Conservation (phyloP, 2,888 invertebrate genomes). For the Machimus atricapillus region DNA sequence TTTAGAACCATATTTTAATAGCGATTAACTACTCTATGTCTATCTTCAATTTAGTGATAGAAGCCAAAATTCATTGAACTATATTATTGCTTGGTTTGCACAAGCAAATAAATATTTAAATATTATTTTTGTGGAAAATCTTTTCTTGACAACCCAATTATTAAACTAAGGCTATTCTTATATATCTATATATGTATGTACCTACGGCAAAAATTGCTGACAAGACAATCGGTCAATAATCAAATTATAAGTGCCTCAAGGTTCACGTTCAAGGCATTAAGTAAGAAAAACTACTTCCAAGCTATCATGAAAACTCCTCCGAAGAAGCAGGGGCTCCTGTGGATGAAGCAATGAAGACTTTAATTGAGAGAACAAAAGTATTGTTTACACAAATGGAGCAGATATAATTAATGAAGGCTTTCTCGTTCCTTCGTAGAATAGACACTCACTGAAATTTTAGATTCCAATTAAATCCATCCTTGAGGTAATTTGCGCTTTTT, state of each 20-base stretch:
- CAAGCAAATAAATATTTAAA: no score
- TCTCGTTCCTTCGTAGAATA: constrained; percentile 48
- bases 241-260: constrained; percentile 53
- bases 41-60: no score
- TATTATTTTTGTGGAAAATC: no score
- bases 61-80: no score
- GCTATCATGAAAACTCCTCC: constrained; percentile 61
- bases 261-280: constrained; percentile 59
- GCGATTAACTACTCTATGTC: constrained; percentile 50
- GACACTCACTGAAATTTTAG: constrained; percentile 64
- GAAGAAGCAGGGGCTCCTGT: constrained; percentile 56
- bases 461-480: constrained; percentile 65
- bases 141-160: no score
- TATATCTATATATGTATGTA: no score
- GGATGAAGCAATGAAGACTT: neutral
- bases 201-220: no score
- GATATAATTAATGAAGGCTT: neutral
- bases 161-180: no score
- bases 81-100: no score
- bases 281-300: constrained; percentile 58
- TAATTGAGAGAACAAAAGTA: constrained; percentile 11
- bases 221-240: neutral
- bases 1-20: neutral
- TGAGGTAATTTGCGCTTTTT: constrained; percentile 55
- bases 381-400: constrained; percentile 25